Conservation (phyloP, 2,113 vertebrate genomes). For the Phaethon lepturus region DNA sequence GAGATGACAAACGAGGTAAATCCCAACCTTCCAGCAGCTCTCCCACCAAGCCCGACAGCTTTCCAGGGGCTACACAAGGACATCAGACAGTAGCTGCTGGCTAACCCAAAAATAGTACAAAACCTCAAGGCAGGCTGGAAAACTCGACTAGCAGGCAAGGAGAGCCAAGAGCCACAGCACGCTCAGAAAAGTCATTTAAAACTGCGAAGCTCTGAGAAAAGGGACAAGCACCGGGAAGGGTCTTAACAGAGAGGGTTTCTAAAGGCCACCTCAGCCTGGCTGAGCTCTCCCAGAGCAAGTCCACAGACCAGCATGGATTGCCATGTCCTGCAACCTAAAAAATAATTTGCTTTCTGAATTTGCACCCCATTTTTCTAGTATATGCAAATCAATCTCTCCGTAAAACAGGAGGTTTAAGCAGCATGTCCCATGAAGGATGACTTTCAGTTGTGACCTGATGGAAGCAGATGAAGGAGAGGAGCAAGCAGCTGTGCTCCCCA, state of each 20-base stretch:
- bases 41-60: background rate
- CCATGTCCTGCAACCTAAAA: fast-evolving
- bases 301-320: background rate
- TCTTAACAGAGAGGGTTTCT: background rate
- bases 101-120: background rate
- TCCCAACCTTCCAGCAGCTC: background rate
- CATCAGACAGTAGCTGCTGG: fast-evolving
- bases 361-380: background rate
- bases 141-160: background rate
- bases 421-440: background rate
- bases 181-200: background rate
- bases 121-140: background rate
- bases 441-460: background rate
- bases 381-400: background rate
- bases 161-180: background rate
- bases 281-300: background rate
- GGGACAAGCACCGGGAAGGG: too few species aligned
- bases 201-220: too few species aligned
- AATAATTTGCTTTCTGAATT: background rate
- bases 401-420: background rate
- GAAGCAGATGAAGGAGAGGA: background rate
- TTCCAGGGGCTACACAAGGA: background rate
- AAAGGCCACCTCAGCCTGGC: background rate
- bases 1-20: background rate
- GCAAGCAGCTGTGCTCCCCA: background rate